Evolutionary conservation across 2,797 vertebrate species (phyloP), one percentile per base, ranked within the genome.

Genomic region (Acestrorhynchus altus): DNA sequence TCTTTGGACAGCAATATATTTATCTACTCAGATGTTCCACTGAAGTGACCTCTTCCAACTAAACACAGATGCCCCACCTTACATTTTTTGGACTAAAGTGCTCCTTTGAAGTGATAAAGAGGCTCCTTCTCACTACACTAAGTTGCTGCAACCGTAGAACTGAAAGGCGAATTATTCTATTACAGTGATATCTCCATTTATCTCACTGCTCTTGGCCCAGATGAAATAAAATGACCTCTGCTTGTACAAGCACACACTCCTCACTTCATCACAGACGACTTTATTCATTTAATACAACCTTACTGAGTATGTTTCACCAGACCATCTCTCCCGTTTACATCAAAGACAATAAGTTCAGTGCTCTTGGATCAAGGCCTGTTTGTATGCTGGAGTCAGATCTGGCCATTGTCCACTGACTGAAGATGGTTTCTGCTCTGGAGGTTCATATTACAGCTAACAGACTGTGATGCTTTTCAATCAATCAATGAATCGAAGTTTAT

Each of bases 81-180:
- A 44, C 40, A 12, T 44, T n/a, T n/a, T n/a, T 44, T 24, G 22
- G 42, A 44, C 39, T 65, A 15, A 56, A 59, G 56, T 24, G 12
- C 6, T 59, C 65, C 8, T 69, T 13, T 28, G 44, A 69, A 68
- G 74, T 49, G 52, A 31, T 59, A 0, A 12, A 20, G 5, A 56
- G 18, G 4, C 40, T 59, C 11, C 15, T 20, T 22, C 63, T 51
- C n/a, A 35, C n/a, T 54, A 18, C 60, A 44, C 67, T 4, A 24
- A n/a, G 26, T 4, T 60, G 1, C 46, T 69, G 65, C 52, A 47
- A 39, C 15, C 0, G 18, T 4, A n/a, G 39, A 42, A n/a, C 47
- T 8, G n/a, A 61, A 63, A 73, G 11, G 44, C 59, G 22, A 54
- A 54, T 70, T 39, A 28, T 76, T 76, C 76, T 60, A 69, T 69